A percentile compares a stretch with the other conserved stretches of the same genome.
Conservation (phyloP, 2,797 vertebrate genomes). For the Hipposideros larvatus region DNA sequence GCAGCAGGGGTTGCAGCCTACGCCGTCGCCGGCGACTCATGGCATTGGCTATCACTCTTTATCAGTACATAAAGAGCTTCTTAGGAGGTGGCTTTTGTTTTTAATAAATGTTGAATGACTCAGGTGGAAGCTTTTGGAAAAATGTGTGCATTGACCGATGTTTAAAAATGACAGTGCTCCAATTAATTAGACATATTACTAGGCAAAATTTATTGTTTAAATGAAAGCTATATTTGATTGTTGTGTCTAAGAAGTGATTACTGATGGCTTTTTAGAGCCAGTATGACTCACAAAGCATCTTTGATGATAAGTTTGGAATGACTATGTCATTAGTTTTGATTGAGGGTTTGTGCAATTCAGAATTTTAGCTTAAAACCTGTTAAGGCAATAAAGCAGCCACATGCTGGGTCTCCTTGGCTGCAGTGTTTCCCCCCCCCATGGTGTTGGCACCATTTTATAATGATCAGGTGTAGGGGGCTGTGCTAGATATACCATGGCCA, state of each 20-base stretch:
- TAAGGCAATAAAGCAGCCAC: slow-evolving; percentile 56
- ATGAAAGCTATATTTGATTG: slow-evolving; percentile 67
- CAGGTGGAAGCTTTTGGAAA: slow-evolving; percentile 64
- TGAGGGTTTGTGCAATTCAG: slow-evolving; percentile 64
- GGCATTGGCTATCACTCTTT: background rate
- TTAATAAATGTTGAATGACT: slow-evolving; percentile 66
- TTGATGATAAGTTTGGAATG: slow-evolving; percentile 76
- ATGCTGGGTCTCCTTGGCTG: background rate
- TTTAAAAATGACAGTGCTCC: slow-evolving; percentile 66
- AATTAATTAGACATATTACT: slow-evolving; percentile 73
- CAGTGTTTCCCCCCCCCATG: background rate
- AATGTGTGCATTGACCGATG: slow-evolving; percentile 31
- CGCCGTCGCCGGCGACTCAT: too few species aligned
- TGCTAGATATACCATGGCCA: background rate
- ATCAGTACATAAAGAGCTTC: slow-evolving; percentile 47
- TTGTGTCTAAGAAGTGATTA: slow-evolving; percentile 78
- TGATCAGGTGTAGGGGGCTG: background rate
- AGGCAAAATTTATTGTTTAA: slow-evolving; percentile 70
- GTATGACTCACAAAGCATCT: slow-evolving; percentile 73
- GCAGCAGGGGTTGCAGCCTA: too few species aligned
- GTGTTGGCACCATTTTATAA: background rate
- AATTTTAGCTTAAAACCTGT: slow-evolving; percentile 71
- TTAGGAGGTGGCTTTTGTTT: slow-evolving; percentile 47
- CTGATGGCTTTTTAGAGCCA: slow-evolving; percentile 70
- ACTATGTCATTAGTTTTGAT: slow-evolving; percentile 76